A percentile compares a stretch with the other conserved stretches of the same genome.
Conservation (phyloP, 2,888 invertebrate species). For the Plusia festucae region DNA sequence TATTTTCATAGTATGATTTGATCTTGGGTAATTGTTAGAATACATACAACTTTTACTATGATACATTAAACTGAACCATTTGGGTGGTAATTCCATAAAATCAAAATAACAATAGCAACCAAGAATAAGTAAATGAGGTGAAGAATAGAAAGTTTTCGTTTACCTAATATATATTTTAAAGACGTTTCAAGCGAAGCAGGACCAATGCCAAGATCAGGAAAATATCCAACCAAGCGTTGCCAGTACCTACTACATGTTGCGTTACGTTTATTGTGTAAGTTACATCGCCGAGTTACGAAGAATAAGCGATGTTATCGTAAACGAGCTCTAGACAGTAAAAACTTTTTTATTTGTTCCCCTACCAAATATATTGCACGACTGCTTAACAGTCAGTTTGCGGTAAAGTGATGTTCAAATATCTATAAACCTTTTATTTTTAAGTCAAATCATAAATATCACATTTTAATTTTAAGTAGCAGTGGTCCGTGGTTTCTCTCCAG, state of each 20-base stretch:
- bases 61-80: too few species aligned
- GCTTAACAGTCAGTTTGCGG: neutral
- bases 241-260: constrained; percentile 56
- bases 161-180: constrained; percentile 46
- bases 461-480: neutral
- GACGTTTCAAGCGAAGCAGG: constrained; percentile 51
- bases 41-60: too few species aligned
- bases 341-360: constrained; percentile 13
- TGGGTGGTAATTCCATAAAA: neutral
- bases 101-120: neutral
- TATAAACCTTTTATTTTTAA: neutral
- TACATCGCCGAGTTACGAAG: constrained; percentile 52
- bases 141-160: constrained; percentile 26
- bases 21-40: too few species aligned
- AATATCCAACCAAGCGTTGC: constrained; percentile 59
- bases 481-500: too few species aligned
- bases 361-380: constrained; percentile 4
- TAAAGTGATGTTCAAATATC: neutral
- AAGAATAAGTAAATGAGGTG: neutral
- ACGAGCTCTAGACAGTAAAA: constrained; percentile 27
- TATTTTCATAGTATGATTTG: too few species aligned
- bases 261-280: constrained; percentile 61
- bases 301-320: constrained; percentile 51
- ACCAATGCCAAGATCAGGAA: constrained; percentile 70
- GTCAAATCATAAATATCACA: neutral